A percentile compares a stretch with the other conserved stretches of the same genome.
Conservation (phyloP, 2,113 vertebrate genomes). For the Sylvia atricapilla region DNA sequence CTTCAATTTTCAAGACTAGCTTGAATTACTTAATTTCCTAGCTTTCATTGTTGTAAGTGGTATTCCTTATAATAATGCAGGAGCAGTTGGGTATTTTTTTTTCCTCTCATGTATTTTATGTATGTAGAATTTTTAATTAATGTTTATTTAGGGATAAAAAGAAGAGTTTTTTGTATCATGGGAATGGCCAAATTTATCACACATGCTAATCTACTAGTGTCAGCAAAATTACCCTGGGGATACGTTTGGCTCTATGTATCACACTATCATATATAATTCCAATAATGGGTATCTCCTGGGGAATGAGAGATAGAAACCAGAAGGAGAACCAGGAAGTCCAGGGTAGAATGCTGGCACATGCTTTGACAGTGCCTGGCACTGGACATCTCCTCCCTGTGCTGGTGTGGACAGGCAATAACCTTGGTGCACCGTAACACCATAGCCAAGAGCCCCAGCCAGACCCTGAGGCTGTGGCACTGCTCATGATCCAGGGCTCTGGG, state of each 20-base stretch:
- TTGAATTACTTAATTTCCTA: constrained; percentile 49
- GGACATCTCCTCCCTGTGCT: neutral
- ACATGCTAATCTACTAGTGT: constrained; percentile 6
- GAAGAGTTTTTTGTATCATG: neutral
- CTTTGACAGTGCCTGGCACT: neutral
- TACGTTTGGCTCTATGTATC: neutral
- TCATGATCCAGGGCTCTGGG: neutral
- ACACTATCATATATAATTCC: neutral
- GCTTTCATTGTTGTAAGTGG: neutral
- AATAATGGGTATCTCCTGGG: neutral
- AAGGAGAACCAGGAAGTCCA: neutral
- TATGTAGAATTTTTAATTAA: constrained; percentile 48
- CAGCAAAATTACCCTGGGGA: constrained; percentile 14
- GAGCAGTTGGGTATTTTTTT: neutral
- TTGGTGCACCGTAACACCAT: accelerated
- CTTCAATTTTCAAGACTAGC: constrained; percentile 47
- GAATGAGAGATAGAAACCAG: neutral
- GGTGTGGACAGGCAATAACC: neutral
- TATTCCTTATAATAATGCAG: neutral
- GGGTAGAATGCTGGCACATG: neutral
- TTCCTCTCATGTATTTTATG: neutral
- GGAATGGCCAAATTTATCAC: constrained; percentile 30
- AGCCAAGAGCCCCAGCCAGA: neutral
- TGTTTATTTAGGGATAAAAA: constrained; percentile 56
- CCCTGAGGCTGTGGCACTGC: neutral